Conservation (phyloP, 2,888 invertebrate genomes). For the Cantharis rustica region DNA sequence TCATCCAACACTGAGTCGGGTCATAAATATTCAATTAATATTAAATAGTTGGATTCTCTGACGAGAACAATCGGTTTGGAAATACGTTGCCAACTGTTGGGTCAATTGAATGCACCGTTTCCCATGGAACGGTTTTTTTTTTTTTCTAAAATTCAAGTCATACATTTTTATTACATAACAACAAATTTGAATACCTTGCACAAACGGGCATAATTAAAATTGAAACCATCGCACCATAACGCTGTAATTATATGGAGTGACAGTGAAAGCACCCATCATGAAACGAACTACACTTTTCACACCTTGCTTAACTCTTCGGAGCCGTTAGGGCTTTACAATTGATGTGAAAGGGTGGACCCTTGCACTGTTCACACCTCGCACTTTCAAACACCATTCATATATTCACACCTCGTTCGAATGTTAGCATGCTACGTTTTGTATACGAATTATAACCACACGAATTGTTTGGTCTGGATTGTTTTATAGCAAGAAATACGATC, state of each 20-base stretch:
- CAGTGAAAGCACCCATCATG: conserved; percentile 30
- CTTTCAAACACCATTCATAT: conserved; percentile 32
- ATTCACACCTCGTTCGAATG: conserved; percentile 34
- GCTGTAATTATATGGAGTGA: conserved; percentile 28
- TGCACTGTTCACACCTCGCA: conserved; percentile 35
- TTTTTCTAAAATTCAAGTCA: not conserved
- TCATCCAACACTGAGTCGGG: not conserved
- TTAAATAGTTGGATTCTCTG: not conserved
- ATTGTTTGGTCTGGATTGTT: conserved; percentile 36
- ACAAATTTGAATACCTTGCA: not conserved
- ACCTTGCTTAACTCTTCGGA: conserved; percentile 37
- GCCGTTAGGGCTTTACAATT: conserved; percentile 28
- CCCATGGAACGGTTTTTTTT: not conserved
- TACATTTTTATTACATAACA: not conserved
- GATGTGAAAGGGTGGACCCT: conserved; percentile 33
- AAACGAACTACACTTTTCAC: conserved; percentile 31
- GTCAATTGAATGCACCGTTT: not conserved
- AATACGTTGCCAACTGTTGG: not conserved
- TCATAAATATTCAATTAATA: not conserved
- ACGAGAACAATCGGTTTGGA: not conserved
- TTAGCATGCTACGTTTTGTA: conserved; percentile 29
- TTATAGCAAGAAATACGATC: conserved; percentile 35
- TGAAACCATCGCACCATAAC: conserved; percentile 28
- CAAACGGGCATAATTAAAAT: conserved; percentile 29
- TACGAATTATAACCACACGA: conserved; percentile 28